Percentiles rank a stretch among this genome's conserved stretches.
phyloP scores from a whole-genome alignment of 2,797 vertebrate species.

The Cercopithecus hamlyni region DNA sequence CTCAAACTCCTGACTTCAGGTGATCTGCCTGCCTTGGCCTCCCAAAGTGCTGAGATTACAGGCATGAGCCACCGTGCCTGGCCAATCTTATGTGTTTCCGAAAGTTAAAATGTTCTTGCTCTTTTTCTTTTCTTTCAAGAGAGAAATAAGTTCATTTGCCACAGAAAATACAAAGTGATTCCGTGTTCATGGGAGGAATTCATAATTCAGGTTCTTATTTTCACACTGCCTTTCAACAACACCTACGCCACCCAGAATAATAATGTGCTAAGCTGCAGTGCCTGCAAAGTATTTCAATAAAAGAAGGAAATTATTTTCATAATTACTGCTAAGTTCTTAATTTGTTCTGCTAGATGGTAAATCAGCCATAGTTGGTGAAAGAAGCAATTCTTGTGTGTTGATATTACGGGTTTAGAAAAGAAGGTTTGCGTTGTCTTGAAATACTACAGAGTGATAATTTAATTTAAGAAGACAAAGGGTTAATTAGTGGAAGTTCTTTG shows the following conservation, averaged over 20 bases:
- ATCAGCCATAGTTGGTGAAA: slow-evolving; percentile 77
- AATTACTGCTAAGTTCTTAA: slow-evolving; percentile 81
- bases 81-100: slow-evolving; percentile 9
- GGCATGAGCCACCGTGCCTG: not conserved
- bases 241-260: slow-evolving; percentile 80
- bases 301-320: slow-evolving; percentile 80
- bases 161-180: slow-evolving; percentile 80
- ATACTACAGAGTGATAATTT: slow-evolving; percentile 58
- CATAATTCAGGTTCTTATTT: slow-evolving; percentile 82
- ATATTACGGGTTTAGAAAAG: slow-evolving; percentile 69
- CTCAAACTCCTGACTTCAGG: not conserved
- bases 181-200: slow-evolving; percentile 84
- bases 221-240: slow-evolving; percentile 81
- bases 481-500: slow-evolving; percentile 51
- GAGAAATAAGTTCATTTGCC: slow-evolving; percentile 63
- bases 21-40: not conserved
- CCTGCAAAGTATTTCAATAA: slow-evolving; percentile 72
- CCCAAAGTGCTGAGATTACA: not conserved
- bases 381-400: slow-evolving; percentile 65
- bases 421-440: slow-evolving; percentile 73
- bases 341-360: slow-evolving; percentile 76
- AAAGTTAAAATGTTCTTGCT: slow-evolving; percentile 52
- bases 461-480: slow-evolving; percentile 63
- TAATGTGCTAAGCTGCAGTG: slow-evolving; percentile 61
- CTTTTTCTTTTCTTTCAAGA: slow-evolving; percentile 51